Evolutionary conservation across 2,797 vertebrate genomes (phyloP), one percentile per base, ranked within the genome.

Genomic region (Enteromius fasciolatus): DNA sequence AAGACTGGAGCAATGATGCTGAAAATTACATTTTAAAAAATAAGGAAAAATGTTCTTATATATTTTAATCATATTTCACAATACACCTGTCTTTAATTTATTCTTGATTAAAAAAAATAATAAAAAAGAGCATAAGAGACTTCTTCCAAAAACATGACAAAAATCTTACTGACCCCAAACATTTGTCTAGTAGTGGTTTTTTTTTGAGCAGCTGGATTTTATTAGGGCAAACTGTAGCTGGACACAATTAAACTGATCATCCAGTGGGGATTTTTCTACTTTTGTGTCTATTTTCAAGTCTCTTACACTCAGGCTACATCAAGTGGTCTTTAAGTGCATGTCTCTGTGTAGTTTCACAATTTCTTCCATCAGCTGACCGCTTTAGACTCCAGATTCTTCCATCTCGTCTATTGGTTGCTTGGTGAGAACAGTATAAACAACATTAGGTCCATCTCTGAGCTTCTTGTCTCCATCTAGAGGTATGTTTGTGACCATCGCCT

Each of bases 371-470:
- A 25, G 3, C 39, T n/a, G 4, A 61, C 18, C 0, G 5, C 31
- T 68, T 57, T 11, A 82, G 41, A 69, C 17, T n/a, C 15, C 33
- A 59, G 50, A 36, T 14, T 48, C 36, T 36, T 66, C 23, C 4
- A 17, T 25, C 6, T 15, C 25, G 1, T 36, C 72, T 81, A 74
- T 80, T 0, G 39, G 3, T n/a, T 87, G 79, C 72, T 76, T 81
- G n/a, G 90, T 83, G 81, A 93, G 86, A 66, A 90, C 85, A 36
- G 89, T 88, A 90, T 93, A 93, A 92, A 93, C 90, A 84, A 92
- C 88, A 85, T 89, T 89, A 44, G 90, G 74, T 18, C 85, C 89
- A 57, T 93, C 91, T 86, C 90, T 93, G 20, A 86, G 39, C 67
- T 88, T 93, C 78, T 83, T 93, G 25, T 87, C 90, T 5, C 90